Percentiles rank a stretch among this genome's conserved stretches.
These are phyloP conservation scores for Euzophera pinguis DNA, from an alignment of 2,888 invertebrate genomes.

Conservation along the genomic window DNA sequence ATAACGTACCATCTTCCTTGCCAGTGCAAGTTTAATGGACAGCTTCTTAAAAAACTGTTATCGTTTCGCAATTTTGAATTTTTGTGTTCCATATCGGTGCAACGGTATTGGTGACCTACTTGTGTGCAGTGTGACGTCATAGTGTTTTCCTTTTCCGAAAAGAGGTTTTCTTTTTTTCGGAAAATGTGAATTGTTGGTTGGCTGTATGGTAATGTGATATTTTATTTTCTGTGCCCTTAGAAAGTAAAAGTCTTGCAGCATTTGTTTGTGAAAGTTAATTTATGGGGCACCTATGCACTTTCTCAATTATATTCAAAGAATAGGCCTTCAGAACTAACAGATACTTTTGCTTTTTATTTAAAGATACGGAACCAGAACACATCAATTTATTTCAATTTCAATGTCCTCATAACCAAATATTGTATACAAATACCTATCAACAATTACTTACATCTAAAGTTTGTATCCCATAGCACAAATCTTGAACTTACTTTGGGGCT, in stretches of 20 bases:
- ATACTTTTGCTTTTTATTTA: no score
- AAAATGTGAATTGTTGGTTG: conserved; percentile 10
- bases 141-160: conserved; percentile 22
- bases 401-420: no score
- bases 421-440: no score
- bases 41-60: conserved; percentile 7
- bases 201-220: conserved; percentile 5
- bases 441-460: no score
- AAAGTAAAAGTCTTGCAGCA: background rate
- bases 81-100: conserved; percentile 25
- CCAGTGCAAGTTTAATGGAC: background rate
- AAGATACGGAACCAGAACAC: no score
- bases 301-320: no score
- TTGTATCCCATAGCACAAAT: no score
- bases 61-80: conserved; percentile 24
- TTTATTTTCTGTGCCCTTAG: background rate
- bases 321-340: no score
- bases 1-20: background rate
- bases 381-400: no score
- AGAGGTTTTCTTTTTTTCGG: conserved; percentile 8
- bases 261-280: background rate
- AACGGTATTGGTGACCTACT: conserved; percentile 45
- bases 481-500: no score
- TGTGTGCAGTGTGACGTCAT: conserved; percentile 46
- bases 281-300: background rate